A percentile compares a stretch with the other conserved stretches of the same genome.
Conservation (phyloP, 2,888 invertebrate genomes). For the Rhorus exstirpatorius region DNA sequence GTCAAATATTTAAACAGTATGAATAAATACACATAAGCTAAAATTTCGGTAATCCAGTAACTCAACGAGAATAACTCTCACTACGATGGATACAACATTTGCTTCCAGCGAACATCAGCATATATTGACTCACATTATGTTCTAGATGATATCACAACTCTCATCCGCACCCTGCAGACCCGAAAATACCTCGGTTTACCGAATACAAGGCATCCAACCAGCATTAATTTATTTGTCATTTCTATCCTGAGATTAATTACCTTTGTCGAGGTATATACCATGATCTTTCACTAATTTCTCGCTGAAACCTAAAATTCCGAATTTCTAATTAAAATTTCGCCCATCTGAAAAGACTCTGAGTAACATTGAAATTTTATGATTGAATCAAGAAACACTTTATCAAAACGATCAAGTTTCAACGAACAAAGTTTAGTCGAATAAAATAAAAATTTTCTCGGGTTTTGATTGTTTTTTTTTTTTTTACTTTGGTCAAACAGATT, state of each 20-base stretch:
- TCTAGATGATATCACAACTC: conserved; percentile 4
- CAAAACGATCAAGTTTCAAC: too few species aligned
- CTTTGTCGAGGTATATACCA: neutral
- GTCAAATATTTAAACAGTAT: neutral
- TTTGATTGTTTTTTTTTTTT: too few species aligned
- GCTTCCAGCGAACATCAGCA: neutral
- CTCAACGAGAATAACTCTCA: neutral
- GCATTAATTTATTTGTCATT: neutral
- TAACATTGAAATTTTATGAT: too few species aligned
- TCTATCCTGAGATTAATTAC: neutral
- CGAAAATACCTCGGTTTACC: neutral
- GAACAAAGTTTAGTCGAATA: too few species aligned
- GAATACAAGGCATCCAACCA: neutral
- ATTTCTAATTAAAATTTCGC: too few species aligned
- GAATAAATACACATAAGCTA: neutral
- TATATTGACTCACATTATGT: conserved; percentile 3
- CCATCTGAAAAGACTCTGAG: too few species aligned
- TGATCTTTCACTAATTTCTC: too few species aligned
- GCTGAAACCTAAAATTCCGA: too few species aligned
- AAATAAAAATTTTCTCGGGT: too few species aligned
- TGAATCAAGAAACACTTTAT: too few species aligned
- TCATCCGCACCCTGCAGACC: neutral
- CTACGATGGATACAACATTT: conserved; percentile 2
- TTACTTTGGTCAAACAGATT: too few species aligned
- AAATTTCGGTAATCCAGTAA: neutral